phyloP scores from a whole-genome alignment of 2,797 vertebrate genomes.

The Margarornis squamiger region DNA sequence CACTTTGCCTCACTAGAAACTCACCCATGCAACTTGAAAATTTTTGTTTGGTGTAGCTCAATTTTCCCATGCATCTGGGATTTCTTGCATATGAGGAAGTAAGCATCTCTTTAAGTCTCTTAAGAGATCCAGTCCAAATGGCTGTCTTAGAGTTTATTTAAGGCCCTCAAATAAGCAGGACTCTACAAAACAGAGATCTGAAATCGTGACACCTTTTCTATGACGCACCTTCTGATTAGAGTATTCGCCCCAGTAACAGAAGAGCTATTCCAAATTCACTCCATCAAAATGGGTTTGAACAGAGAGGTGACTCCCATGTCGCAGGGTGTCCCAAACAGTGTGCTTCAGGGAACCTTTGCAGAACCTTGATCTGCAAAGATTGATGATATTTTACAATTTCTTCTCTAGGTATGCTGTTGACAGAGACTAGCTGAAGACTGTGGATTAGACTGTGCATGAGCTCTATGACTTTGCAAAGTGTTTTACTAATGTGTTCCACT shows the following conservation, averaged over 20 bases:
- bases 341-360: background rate
- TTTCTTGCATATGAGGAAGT: background rate
- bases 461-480: background rate
- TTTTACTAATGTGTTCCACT: background rate
- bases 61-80: background rate
- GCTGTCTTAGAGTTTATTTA: background rate
- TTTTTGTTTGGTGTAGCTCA: background rate
- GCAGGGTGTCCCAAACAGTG: background rate
- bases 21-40: background rate
- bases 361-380: background rate
- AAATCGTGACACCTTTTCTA: background rate
- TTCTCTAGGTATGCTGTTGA: background rate
- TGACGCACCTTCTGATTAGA: background rate
- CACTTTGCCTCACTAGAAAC: background rate
- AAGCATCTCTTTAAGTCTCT: background rate
- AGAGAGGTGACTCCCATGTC: background rate
- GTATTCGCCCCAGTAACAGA: background rate
- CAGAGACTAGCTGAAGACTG: background rate
- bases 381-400: background rate
- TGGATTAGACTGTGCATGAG: background rate
- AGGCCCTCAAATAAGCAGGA: background rate
- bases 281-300: background rate
- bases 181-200: background rate
- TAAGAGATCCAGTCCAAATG: background rate
- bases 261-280: background rate